phyloP scores from a whole-genome alignment of 2,113 vertebrate species.

The Anhinga rufa region DNA sequence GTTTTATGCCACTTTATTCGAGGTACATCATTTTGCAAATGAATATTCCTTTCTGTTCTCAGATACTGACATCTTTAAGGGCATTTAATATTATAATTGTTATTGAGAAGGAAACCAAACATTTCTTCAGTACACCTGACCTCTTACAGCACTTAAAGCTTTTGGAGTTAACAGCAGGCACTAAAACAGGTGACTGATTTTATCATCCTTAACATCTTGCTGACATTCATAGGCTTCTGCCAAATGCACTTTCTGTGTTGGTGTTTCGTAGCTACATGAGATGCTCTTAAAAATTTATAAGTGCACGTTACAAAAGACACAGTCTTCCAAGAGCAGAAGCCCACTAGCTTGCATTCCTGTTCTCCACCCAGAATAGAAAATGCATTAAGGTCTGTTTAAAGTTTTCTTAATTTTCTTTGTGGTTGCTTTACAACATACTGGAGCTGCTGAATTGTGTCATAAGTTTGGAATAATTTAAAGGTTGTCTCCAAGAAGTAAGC shows the following conservation, averaged over 20 bases:
- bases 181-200: background rate
- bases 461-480: background rate
- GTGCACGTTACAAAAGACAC: background rate
- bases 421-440: background rate
- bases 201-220: background rate
- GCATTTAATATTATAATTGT: background rate
- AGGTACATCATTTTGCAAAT: background rate
- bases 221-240: background rate
- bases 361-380: background rate
- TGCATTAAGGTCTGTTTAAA: background rate
- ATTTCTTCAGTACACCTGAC: background rate
- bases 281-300: background rate
- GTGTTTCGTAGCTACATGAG: background rate
- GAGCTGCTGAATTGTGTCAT: background rate
- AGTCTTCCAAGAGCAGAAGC: background rate
- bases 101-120: background rate
- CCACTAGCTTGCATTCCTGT: background rate
- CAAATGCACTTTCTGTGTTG: constrained; percentile 4
- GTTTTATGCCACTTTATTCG: background rate
- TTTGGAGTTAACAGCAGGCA: background rate
- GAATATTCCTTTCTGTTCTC: background rate
- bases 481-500: background rate
- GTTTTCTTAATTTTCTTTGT: background rate
- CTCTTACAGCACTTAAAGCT: background rate
- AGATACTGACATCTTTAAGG: background rate